Evolutionary conservation across 92 coral and sea anemone species (phyloP).

Genomic region (Palythoa grandiflora): DNA sequence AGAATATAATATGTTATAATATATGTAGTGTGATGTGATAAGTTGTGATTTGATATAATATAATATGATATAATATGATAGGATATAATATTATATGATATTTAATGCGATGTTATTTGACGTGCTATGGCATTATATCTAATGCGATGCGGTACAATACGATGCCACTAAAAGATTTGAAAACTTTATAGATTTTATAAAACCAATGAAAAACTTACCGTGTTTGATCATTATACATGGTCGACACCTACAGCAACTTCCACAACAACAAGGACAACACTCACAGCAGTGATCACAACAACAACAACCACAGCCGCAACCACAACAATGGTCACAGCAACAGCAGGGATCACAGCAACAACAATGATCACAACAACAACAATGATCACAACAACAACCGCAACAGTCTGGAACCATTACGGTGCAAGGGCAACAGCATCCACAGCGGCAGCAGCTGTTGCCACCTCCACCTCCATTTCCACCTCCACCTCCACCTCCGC

Average conservation of each 20-base stretch:
- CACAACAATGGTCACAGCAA: background rate
- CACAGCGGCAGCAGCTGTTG: conserved; percentile 14
- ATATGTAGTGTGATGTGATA: too few species aligned
- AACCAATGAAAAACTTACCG: background rate
- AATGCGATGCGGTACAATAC: background rate
- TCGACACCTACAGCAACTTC: background rate
- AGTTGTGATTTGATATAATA: too few species aligned
- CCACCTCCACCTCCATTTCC: conserved; percentile 1
- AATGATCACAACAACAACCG: conserved; percentile 8
- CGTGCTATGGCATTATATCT: too few species aligned
- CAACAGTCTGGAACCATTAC: conserved; percentile 36
- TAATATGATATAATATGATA: too few species aligned
- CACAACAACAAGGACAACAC: conserved; percentile 4
- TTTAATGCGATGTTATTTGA: background rate
- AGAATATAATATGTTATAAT: too few species aligned
- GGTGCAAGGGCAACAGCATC: conserved; percentile 38
- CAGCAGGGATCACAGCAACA: background rate
- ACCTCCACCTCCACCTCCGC: background rate
- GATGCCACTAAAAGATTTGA: background rate
- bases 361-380: background rate
- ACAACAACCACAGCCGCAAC: background rate
- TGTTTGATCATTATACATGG: background rate
- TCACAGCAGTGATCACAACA: background rate
- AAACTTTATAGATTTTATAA: too few species aligned
- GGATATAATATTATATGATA: too few species aligned